Conservation (phyloP, 2,888 invertebrate species). For the Oscheius sp. region DNA sequence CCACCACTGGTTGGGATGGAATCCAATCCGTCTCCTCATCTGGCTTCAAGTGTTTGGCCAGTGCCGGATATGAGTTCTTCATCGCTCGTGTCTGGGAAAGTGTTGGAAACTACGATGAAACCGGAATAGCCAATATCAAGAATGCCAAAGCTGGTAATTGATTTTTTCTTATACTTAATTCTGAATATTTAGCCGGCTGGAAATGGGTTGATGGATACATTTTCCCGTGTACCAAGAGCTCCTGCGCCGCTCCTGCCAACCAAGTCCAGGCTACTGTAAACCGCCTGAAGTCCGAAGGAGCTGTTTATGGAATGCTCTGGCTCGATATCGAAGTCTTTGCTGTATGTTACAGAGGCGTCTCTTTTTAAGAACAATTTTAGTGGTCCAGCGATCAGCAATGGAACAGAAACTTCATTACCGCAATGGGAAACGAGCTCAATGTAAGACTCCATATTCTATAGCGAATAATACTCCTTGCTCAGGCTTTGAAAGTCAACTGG, state of each 20-base stretch:
- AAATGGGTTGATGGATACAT: slow-evolving; percentile 53
- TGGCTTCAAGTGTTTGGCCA: slow-evolving; percentile 52
- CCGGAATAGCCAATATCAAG: slow-evolving; percentile 60
- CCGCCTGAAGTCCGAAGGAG: slow-evolving; percentile 34
- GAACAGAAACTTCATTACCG: slow-evolving; percentile 55
- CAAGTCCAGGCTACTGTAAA: slow-evolving; percentile 38
- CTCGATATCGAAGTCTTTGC: slow-evolving; percentile 56
- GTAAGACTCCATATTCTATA: background rate
- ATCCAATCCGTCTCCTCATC: slow-evolving; percentile 44
- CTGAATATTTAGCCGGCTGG: slow-evolving; percentile 44
- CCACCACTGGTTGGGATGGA: slow-evolving; percentile 31
- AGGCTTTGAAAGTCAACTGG: slow-evolving; percentile 36
- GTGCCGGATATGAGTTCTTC: slow-evolving; percentile 51
- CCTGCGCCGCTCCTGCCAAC: slow-evolving; percentile 43
- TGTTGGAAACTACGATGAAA: slow-evolving; percentile 50
- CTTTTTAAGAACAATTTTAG: background rate
- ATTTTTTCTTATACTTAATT: background rate
- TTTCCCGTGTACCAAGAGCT: slow-evolving; percentile 47
- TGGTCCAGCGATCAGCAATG: slow-evolving; percentile 52
- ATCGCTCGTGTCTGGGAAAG: slow-evolving; percentile 54
- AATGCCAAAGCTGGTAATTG: slow-evolving; percentile 51
- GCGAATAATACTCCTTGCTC: background rate
- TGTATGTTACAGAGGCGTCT: background rate
- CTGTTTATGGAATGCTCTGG: slow-evolving; percentile 40
- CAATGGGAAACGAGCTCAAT: slow-evolving; percentile 43